These are phyloP conservation scores for Gambelia wislizenii DNA, from an alignment of 2,797 vertebrate species.

Conservation along the genomic window DNA sequence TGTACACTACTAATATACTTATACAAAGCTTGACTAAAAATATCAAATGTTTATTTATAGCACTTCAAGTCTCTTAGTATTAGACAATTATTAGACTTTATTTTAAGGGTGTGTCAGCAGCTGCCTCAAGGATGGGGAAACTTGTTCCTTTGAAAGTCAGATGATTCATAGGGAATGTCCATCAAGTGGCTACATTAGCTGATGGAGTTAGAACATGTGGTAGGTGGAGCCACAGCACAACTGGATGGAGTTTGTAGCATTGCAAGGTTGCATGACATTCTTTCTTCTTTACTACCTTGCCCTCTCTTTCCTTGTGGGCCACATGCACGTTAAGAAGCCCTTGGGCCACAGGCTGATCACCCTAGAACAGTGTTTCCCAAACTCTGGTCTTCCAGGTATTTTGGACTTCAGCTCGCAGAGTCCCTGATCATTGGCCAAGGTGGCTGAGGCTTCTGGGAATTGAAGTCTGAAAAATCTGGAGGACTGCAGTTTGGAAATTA, in stretches of 20 bases:
- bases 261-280: background rate
- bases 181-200: background rate
- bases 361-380: no score
- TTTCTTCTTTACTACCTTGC: background rate
- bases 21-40: background rate
- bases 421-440: no score
- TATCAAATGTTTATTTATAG: background rate
- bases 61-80: background rate
- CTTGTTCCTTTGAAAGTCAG: background rate
- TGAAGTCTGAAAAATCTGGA: no score
- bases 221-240: background rate
- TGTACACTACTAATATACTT: background rate
- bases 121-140: background rate
- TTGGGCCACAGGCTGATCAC: no score
- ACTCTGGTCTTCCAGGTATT: no score
- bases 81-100: background rate
- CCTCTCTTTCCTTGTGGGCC: background rate
- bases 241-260: background rate
- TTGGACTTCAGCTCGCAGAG: no score
- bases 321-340: background rate
- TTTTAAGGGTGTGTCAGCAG: background rate
- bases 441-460: no score
- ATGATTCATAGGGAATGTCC: background rate
- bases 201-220: background rate
- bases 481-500: no score